These are phyloP conservation scores for Drosophila helvetica DNA, from an alignment of 2,888 invertebrate genomes.

Conservation along the genomic window DNA sequence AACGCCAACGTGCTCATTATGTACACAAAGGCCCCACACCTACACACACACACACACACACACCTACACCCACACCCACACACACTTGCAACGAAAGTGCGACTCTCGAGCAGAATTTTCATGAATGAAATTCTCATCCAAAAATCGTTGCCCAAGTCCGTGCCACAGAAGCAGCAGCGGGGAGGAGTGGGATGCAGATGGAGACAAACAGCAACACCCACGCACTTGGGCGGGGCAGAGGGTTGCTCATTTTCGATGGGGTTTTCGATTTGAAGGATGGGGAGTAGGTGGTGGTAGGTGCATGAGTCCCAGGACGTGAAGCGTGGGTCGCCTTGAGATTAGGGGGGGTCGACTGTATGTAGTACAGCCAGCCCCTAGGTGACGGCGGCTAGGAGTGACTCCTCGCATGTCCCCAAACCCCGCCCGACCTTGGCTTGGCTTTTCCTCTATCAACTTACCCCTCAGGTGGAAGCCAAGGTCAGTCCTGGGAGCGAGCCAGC, in stretches of 20 bases:
- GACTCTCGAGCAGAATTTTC: conserved; percentile 74
- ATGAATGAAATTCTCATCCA: conserved; percentile 82
- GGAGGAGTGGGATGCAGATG: conserved; percentile 20
- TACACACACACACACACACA: conserved; percentile 10
- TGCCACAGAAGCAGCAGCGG: conserved; percentile 51
- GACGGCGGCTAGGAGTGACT: conserved; percentile 4
- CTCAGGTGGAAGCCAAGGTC: conserved; percentile 23
- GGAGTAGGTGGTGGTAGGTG: background rate
- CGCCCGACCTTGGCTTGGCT: conserved; percentile 8
- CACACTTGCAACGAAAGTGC: conserved; percentile 42
- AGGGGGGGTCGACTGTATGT: background rate
- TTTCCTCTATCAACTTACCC: conserved; percentile 2
- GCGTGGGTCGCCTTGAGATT: background rate
- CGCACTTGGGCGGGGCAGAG: background rate
- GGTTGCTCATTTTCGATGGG: background rate
- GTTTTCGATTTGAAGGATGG: background rate
- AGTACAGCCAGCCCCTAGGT: background rate
- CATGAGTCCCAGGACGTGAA: background rate
- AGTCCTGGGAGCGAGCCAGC: conserved; percentile 1
- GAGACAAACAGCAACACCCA: conserved; percentile 11
- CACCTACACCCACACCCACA: conserved; percentile 3
- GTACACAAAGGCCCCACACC: conserved; percentile 1
- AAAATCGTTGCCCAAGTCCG: background rate
- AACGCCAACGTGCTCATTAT: conserved; percentile 28
- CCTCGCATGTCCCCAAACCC: conserved; percentile 5